Base-by-base conservation (phyloP, 2,888 invertebrate genomes). In the Zelleria hepariella region DNA sequence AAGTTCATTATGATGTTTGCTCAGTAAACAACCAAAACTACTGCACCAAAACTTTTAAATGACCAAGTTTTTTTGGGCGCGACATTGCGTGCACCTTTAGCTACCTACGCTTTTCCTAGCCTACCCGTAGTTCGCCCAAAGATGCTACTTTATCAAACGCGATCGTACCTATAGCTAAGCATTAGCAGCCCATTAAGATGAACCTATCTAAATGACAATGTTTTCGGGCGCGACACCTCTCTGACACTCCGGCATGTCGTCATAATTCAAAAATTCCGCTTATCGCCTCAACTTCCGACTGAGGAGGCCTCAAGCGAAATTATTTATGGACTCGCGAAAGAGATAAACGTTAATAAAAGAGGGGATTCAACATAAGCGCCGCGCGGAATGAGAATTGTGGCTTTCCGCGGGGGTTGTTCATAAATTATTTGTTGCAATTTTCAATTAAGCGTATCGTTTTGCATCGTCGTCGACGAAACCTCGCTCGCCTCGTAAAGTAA, bases 271-370 rank as follows among this genome's bases (percentile, higher is more conserved):
- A 59, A 51, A 58, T 62, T 59, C 58, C 60, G 57, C 58, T 60
- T 57, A 60, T 62, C 60, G 18, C 21, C 24, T 32, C 20, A 32
- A 47, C 57, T 57, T 27, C 57, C 59, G 26, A 18, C 21, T 27
- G 52, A 27, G 51, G 25, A 48, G 47, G 59, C 42, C 42, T 57
- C 52, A 47, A 51, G 59, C 53, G 56, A 62, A 62, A 59, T 62
- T 62, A 61, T 62, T 62, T 61, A 62, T 62, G 62, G 57, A 61
- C 60, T 59, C 58, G 59, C 59, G 26, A 61, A 59, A 54, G 59
- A 62, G 60, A 62, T 61, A 62, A 62, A 59, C 56, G 54, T 51
- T 59, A 58, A 58, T 60, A 62, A 62, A 62, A 62, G 23, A 57
- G 53, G 26, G 52, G 55, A 59, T 56, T 51, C 15, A 10, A 18